phyloP scores from a whole-genome alignment of 2,888 invertebrate genomes.

The Amphiduros pacificus region DNA sequence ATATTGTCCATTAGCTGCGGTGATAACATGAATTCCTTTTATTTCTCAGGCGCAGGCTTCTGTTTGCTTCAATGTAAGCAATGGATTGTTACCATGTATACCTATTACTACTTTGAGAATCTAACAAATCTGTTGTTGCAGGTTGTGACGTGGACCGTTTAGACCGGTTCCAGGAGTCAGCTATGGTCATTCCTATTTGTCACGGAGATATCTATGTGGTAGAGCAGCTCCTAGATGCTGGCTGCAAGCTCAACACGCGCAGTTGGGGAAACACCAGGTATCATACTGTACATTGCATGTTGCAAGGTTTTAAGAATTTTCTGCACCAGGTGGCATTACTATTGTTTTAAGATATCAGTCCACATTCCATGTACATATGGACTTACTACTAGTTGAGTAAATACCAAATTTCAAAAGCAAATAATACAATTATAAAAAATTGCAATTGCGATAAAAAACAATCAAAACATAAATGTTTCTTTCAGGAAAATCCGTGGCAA shows the following conservation, averaged over 20 bases:
- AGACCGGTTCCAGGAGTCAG: constrained; percentile 22
- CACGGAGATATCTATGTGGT: constrained; percentile 15
- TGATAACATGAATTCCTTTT: too few relatives aligned
- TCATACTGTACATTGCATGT: background rate
- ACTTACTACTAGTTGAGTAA: background rate
- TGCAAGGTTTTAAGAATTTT: background rate
- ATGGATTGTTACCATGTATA: too few relatives aligned
- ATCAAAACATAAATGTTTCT: background rate
- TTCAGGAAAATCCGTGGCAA: constrained; percentile 20
- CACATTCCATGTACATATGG: too few relatives aligned
- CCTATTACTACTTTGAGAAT: too few relatives aligned
- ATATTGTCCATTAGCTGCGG: too few relatives aligned
- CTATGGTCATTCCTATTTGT: constrained; percentile 20
- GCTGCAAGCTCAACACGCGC: constrained; percentile 17
- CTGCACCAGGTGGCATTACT: too few relatives aligned
- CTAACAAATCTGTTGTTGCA: background rate
- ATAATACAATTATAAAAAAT: too few relatives aligned
- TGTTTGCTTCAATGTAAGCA: too few relatives aligned
- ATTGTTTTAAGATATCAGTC: too few relatives aligned
- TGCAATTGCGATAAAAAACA: background rate
- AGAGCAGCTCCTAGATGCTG: constrained; percentile 4
- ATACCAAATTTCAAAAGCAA: background rate
- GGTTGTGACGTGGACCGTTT: constrained; percentile 20
- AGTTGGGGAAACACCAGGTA: constrained; percentile 21
- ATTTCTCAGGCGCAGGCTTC: background rate